Percentiles rank a stretch among this genome's conserved stretches.
phyloP scores from a whole-genome alignment of 2,888 invertebrate species.

The Eilema caniola region DNA sequence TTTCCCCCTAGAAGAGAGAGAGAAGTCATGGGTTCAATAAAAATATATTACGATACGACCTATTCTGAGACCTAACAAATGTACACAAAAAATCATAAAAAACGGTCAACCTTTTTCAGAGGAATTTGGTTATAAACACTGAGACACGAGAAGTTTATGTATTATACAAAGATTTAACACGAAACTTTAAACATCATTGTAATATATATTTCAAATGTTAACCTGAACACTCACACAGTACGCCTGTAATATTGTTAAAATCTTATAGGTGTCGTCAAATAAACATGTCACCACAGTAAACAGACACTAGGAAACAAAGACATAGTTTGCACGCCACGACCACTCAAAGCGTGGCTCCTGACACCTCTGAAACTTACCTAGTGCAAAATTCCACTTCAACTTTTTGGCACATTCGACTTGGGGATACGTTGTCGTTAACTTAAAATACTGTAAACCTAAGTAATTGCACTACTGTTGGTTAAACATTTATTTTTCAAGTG shows the following conservation, averaged over 20 bases:
- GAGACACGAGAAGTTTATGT: too few species aligned
- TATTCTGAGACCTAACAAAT: too few species aligned
- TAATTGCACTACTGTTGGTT: background rate
- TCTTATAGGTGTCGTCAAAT: constrained; percentile 59
- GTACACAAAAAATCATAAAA: too few species aligned
- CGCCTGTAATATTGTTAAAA: constrained; percentile 46
- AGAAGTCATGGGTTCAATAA: too few species aligned
- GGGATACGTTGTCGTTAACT: constrained; percentile 26
- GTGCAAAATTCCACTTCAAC: constrained; percentile 51
- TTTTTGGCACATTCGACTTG: constrained; percentile 46
- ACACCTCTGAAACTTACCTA: constrained; percentile 70
- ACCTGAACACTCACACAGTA: background rate
- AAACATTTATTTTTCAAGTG: background rate
- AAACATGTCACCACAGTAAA: constrained; percentile 60
- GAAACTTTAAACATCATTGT: background rate
- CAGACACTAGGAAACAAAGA: constrained; percentile 64
- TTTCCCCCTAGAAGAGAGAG: too few species aligned
- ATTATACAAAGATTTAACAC: too few species aligned
- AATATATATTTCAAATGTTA: background rate
- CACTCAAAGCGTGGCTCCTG: constrained; percentile 64
- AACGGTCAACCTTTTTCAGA: too few species aligned
- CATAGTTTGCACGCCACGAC: constrained; percentile 71
- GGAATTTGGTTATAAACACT: too few species aligned
- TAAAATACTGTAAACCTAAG: constrained; percentile 23
- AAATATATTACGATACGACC: too few species aligned